Evolutionary conservation across 1,140 invertebrate species (phyloP).

Genomic region (Euura saliciscinereae): DNA sequence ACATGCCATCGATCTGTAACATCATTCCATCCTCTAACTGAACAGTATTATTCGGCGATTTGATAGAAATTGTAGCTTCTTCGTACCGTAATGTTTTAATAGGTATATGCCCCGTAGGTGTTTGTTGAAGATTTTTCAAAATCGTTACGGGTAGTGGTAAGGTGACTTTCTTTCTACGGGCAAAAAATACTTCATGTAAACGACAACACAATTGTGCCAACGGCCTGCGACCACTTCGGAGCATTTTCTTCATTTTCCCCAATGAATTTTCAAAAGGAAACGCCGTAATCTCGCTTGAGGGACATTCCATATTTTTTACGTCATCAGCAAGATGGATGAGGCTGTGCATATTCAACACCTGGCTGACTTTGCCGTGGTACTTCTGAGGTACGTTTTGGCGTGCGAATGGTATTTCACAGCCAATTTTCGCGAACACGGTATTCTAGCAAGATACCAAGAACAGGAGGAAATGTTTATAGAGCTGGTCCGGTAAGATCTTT

Average conservation of each 20-base stretch:
- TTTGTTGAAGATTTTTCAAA: not conserved
- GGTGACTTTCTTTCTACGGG: not conserved
- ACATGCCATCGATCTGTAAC: not conserved
- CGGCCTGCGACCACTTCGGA: conserved; percentile 17
- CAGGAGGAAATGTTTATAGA: conserved; percentile 27
- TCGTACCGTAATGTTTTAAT: not conserved
- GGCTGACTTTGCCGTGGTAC: not conserved
- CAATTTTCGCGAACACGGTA: conserved; percentile 21
- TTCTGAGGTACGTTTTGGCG: not conserved
- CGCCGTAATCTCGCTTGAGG: conserved; percentile 11
- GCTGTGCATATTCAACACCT: not conserved
- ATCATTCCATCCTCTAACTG: not conserved
- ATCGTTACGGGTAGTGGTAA: not conserved
- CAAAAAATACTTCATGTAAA: conserved; percentile 16
- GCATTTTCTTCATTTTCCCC: not conserved
- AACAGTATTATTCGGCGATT: not conserved
- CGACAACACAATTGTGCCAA: conserved; percentile 18
- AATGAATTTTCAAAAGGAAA: conserved; percentile 21
- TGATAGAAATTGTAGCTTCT: not conserved
- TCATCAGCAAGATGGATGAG: conserved; percentile 15
- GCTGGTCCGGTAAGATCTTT: conserved; percentile 14
- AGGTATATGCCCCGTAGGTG: not conserved
- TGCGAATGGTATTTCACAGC: not conserved
- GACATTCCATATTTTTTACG: not conserved
- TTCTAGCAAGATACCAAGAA: conserved; percentile 20